Percentiles rank a stretch among this genome's conserved stretches.
Evolutionary conservation across 2,113 vertebrate genomes (phyloP).

Genomic region (Orycteropus afer): DNA sequence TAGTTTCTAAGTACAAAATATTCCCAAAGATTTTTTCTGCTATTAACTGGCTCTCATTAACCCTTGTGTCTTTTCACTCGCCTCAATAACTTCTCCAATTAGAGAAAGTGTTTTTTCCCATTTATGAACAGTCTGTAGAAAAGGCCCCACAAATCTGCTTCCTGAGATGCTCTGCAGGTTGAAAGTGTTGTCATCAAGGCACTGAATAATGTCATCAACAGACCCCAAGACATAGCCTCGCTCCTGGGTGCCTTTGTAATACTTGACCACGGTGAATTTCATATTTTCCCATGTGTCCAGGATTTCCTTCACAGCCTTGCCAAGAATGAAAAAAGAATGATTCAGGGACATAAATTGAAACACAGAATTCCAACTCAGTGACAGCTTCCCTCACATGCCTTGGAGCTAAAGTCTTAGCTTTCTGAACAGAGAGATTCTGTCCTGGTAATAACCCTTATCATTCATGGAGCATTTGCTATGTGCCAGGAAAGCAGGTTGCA

Average conservation of each 20-base stretch:
- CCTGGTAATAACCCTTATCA: rapidly evolving
- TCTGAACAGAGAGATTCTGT: neutral
- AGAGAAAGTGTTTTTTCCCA: conserved; percentile 96
- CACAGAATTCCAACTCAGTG: neutral
- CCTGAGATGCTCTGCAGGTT: conserved; percentile 94
- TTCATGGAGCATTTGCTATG: rapidly evolving
- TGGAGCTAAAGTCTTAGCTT: rapidly evolving
- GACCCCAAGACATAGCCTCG: conserved; percentile 91
- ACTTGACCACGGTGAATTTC: conserved; percentile 91
- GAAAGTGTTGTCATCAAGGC: conserved; percentile 93
- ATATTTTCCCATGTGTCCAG: conserved; percentile 94
- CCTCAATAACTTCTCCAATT: conserved; percentile 96
- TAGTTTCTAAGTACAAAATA: neutral
- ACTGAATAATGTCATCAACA: conserved; percentile 93
- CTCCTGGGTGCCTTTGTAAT: conserved; percentile 93
- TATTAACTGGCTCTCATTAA: neutral
- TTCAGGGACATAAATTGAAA: neutral
- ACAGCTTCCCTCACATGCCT: neutral
- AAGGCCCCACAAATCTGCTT: conserved; percentile 95
- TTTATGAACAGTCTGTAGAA: conserved; percentile 90
- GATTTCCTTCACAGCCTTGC: conserved; percentile 94
- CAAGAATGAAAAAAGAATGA: neutral
- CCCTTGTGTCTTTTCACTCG: conserved; percentile 73
- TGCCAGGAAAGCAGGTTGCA: neutral
- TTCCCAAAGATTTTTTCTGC: neutral